Evolutionary conservation across 23 tunicate genomes (phyloP), one percentile per base, ranked within the genome.

Genomic region (Trididemnum nubilum): DNA sequence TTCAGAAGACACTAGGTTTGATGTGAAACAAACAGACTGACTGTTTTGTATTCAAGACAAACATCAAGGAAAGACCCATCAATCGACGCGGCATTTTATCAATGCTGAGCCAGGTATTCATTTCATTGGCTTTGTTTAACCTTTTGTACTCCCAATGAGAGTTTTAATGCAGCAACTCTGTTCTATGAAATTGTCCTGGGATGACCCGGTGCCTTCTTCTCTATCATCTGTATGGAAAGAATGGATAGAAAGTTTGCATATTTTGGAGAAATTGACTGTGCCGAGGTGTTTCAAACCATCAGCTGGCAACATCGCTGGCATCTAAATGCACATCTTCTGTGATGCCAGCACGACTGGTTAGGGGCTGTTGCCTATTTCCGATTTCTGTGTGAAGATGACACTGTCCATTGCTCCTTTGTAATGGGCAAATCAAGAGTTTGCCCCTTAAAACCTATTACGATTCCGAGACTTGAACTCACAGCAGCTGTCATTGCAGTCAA

Each of bases 341-440:
- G 84, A 85, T 78, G 89, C 84, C 26, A 60, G 79, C 19, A 58
- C 64, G 65, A 38, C 38, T 9, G 89, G 66, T 0, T 85, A 85
- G 80, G 60, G 3, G 25, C 23, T 21, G 64, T 37, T 22, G 7
- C 61, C 60, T 74, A 74, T 27, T 21, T 74, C 2, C 64, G 80
- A 5, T 2, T 40, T 28, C 19, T 27, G 27, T 21, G 39, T 38
- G 7, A 29, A 5, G 28, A 74, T 36, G 57, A 18, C 18, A 2
- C 27, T 21, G 26, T 39, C 7, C 5, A 7, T 2, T 74, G 80
- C 23, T 7, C 80, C 26, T 74, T 74, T 74, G 2, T 36, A 19
- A 5, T 19, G 3, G 23, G 64, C 19, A 36, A 74, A 27, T 74
- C 80, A 15, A 19, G 80, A 36, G 65, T 38, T 15, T 27, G 61